phyloP scores from a whole-genome alignment of 1,140 invertebrate genomes.

The Trachymyrmex cornetzi region DNA sequence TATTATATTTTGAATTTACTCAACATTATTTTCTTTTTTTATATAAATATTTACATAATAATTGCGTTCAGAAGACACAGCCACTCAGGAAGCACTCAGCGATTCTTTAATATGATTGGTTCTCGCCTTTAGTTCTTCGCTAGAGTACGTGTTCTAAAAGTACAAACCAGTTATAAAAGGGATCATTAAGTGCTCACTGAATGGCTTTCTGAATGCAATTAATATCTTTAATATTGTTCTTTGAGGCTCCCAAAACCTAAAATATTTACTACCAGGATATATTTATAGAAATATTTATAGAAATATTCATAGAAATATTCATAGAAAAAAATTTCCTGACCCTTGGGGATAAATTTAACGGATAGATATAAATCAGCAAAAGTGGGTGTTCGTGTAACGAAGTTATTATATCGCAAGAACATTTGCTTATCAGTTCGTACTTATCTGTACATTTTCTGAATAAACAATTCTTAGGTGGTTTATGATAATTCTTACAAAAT shows the following conservation, averaged over 20 bases:
- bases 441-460: conserved; percentile 1
- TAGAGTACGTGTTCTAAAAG: no score
- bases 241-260: not conserved
- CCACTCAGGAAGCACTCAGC: no score
- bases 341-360: not conserved
- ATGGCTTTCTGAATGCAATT: no score
- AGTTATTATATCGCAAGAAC: not conserved
- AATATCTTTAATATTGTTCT: not conserved
- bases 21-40: not conserved
- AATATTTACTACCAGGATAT: not conserved
- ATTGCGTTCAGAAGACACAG: no score
- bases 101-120: no score
- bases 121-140: no score
- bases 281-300: no score
- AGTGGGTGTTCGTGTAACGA: not conserved
- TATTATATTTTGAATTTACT: not conserved
- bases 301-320: no score
- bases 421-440: not conserved
- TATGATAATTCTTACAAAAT: conserved; percentile 12
- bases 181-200: no score
- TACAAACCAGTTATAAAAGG: no score
- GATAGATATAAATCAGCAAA: not conserved
- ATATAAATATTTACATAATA: not conserved
- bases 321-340: not conserved
- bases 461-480: not conserved